Percentiles rank a stretch among this genome's conserved stretches.
phyloP scores from a whole-genome alignment of 2,113 vertebrate genomes.

The Hydrolagus affinis region DNA sequence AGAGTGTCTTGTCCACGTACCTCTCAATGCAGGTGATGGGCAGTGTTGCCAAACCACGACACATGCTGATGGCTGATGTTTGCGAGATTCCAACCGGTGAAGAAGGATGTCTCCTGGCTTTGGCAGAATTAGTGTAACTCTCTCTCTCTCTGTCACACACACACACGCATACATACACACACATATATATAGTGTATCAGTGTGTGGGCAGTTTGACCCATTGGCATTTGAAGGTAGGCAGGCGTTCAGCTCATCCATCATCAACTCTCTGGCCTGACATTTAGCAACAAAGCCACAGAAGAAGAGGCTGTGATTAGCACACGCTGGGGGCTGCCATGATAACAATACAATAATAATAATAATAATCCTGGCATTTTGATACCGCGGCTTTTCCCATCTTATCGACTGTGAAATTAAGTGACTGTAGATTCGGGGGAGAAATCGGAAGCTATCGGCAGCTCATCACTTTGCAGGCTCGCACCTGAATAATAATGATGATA shows the following conservation, averaged over 20 bases:
- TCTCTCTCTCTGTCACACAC: too few species aligned
- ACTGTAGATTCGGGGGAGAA: too few species aligned
- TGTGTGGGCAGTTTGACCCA: neutral
- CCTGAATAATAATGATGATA: too few species aligned
- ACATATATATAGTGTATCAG: neutral
- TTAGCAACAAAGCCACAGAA: neutral
- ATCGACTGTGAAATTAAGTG: too few species aligned
- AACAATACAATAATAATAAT: too few species aligned
- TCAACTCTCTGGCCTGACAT: neutral
- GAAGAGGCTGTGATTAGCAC: too few species aligned
- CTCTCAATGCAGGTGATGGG: constrained; percentile 1
- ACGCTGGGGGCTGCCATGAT: too few species aligned
- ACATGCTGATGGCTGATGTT: neutral
- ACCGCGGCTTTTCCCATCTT: too few species aligned
- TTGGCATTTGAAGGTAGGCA: too few species aligned
- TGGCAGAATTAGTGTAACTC: neutral
- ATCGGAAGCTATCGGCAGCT: too few species aligned
- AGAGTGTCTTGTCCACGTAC: neutral
- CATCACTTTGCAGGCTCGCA: too few species aligned
- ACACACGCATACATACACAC: neutral
- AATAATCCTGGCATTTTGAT: too few species aligned
- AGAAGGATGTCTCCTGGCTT: neutral
- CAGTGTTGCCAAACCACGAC: neutral
- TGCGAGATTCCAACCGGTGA: neutral
- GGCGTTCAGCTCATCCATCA: neutral